Evolutionary conservation across 2,113 vertebrate genomes (phyloP), one percentile per base, ranked within the genome.

Genomic region (Prietella phreatophila): DNA sequence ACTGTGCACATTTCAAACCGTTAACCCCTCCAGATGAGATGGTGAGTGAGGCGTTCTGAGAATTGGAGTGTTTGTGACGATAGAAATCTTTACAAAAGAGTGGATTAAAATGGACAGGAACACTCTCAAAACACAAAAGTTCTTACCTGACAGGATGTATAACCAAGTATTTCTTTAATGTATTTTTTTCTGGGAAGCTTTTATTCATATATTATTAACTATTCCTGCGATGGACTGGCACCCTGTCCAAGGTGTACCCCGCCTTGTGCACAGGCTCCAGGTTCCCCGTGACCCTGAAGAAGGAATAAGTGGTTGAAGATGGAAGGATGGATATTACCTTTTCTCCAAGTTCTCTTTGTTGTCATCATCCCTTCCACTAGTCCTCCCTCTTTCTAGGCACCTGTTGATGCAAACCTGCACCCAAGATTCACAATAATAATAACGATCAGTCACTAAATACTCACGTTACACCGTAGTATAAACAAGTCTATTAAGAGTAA

Each of bases 321-420:
- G n/a, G n/a, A n/a, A n/a, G n/a, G n/a, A n/a, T n/a, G n/a, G n/a
- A n/a, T n/a, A n/a, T 11, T 95, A 99, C 98, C 98, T 97, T 94
- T 97, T 99, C 87, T 97, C 95, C 95, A 99, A 92, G 86, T 97
- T 99, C 87, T 98, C 96, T 81, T 96, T 95, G 95, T 99, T 99
- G 93, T 99, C 98, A 55, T 99, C 98, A n/a, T 95, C 96, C 87
- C 98, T 96, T 3, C 97, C 98, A 53, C 98, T 99, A 93, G 94
- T 97, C 91, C 98, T 98, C 82, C 98, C 97, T 89, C 98, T 95
- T 90, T 99, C 97, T 87, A 99, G 93, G 93, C 98, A 99, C 86
- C 98, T 95, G 39, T 94, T 85, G 50, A 98, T 94, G 89, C 98
- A 99, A 36, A 97, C 96, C 98, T 99, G 91, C 56, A 65, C 79